Base-by-base conservation (phyloP, 2,113 vertebrate genomes). In the Istiophorus platypterus region DNA sequence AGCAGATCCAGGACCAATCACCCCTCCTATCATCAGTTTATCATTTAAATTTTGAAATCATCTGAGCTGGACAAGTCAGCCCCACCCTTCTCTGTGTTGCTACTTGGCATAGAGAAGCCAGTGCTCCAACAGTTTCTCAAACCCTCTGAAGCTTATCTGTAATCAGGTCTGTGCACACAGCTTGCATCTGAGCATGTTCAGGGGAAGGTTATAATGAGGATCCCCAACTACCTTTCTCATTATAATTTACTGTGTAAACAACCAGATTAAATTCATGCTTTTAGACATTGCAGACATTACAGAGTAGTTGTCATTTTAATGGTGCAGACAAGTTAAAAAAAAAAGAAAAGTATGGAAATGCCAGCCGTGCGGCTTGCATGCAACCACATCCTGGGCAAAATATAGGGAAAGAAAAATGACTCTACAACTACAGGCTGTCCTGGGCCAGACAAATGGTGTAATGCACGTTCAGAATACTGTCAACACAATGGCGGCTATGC, bases 231-330 rank as follows among this genome's bases (percentile, higher is more conserved):
- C 45, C 27, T 51, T 20, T 41, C 15, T 78, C 42, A 17, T 67
- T 67, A 20, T 52, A 37, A 65, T 41, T 70, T 61, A 42, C n/a
- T n/a, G n/a, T n/a, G n/a, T 22, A 49, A 61, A 13, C 64, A 45
- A 45, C 49, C n/a, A 17, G 26, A 56, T 24, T 49, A 66, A 20
- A 70, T 76, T 37, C 41, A 14, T 77, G 75, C 27, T 63, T 67
- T 76, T n/a, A 45, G 34, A 82, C 47, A 41, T 7, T 72, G 42
- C 10, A 17, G 31, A 76, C 15, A n/a, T 61, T 24, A 42, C 17
- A 64, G 10, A 67, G 57, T 24, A 62, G 82, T 80, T 72, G 67
- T 64, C 82, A 59, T 82, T 56, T 82, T 59, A 82, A 82, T 58
- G 59, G 56, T 31, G 15, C 13, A 78, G 74, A 57, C 4, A 75